Conservation (phyloP, 2,797 vertebrate species). For the Acridotheres tristis region DNA sequence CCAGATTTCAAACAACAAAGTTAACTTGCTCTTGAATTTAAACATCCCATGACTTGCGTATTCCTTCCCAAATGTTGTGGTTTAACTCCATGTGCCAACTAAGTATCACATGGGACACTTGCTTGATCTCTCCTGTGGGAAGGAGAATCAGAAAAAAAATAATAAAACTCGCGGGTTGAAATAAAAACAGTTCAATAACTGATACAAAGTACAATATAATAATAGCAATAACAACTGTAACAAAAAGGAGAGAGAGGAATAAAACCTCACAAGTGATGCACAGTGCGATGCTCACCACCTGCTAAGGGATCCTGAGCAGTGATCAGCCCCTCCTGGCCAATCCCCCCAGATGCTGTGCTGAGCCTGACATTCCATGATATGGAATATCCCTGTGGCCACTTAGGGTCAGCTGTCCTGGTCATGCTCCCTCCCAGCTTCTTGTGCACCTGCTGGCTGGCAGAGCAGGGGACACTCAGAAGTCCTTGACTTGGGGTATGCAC, state of each 20-base stretch:
- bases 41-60: accelerated
- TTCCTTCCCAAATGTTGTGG: neutral
- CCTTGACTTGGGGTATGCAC: neutral
- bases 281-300: neutral
- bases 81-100: neutral
- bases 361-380: neutral
- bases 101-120: neutral
- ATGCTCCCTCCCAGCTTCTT: neutral
- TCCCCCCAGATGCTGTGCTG: neutral
- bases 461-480: neutral
- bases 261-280: neutral
- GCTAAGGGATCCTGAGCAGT: neutral
- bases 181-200: neutral
- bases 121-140: neutral
- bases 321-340: neutral
- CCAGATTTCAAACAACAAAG: neutral
- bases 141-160: neutral
- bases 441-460: neutral
- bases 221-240: neutral
- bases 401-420: neutral
- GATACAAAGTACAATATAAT: neutral
- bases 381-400: neutral
- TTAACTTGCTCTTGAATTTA: neutral
- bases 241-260: neutral
- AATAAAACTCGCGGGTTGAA: accelerated